A percentile compares a stretch with the other conserved stretches of the same genome.
Conservation (phyloP, 2,888 invertebrate species). For the Ariolimax columbianus region DNA sequence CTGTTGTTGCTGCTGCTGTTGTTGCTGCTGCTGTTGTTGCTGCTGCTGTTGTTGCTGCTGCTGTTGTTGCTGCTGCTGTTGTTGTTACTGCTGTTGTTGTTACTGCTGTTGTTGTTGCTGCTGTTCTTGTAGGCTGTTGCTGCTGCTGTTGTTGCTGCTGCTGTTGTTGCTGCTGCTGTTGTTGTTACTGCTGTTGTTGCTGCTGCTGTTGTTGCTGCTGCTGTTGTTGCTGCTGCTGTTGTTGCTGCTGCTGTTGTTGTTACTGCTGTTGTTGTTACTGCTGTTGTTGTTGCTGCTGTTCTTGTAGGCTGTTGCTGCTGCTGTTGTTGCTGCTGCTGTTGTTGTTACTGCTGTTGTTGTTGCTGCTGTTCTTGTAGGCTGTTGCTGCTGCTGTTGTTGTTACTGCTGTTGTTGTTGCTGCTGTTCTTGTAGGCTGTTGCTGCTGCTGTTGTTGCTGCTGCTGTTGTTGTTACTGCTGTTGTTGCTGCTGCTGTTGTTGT, state of each 20-base stretch:
- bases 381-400: too few relatives aligned
- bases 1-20: too few relatives aligned
- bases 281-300: background rate
- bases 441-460: background rate
- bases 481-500: background rate
- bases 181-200: background rate
- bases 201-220: slow-evolving; percentile 17
- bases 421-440: too few relatives aligned
- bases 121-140: too few relatives aligned
- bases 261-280: slow-evolving; percentile 18
- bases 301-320: too few relatives aligned
- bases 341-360: too few relatives aligned
- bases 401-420: too few relatives aligned
- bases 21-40: background rate
- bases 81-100: background rate
- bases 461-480: background rate
- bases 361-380: too few relatives aligned
- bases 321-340: background rate
- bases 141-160: too few relatives aligned
- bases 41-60: background rate
- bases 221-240: slow-evolving; percentile 10
- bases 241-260: slow-evolving; percentile 10
- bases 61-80: background rate
- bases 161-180: background rate
- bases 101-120: too few relatives aligned